Conservation (phyloP, 2,797 vertebrate genomes). For the Sebastiscus albofasciatus region DNA sequence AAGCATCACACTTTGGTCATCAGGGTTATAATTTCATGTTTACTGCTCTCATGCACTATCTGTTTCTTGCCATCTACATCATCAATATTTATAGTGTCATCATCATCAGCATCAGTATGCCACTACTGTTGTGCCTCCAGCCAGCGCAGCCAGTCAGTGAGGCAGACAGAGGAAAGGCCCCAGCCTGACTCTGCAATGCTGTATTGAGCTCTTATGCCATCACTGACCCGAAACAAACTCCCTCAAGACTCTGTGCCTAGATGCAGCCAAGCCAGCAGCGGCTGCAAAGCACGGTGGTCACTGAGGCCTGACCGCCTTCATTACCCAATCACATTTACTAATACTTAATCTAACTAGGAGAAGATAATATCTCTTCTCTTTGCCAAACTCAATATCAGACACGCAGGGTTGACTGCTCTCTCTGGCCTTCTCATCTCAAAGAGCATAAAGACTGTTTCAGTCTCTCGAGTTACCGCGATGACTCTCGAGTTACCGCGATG, state of each 20-base stretch:
- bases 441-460: neutral
- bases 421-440: slow-evolving; percentile 25
- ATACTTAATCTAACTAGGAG: slow-evolving; percentile 65
- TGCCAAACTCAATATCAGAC: slow-evolving; percentile 60
- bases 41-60: slow-evolving; percentile 29
- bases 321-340: slow-evolving; percentile 68
- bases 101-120: slow-evolving; percentile 59
- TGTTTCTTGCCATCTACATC: slow-evolving; percentile 50
- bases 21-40: slow-evolving; percentile 51
- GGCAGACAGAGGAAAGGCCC: slow-evolving; percentile 68
- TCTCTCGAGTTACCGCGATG: neutral
- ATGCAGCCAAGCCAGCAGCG: slow-evolving; percentile 49
- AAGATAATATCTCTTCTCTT: slow-evolving; percentile 57
- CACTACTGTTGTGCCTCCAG: slow-evolving; percentile 46
- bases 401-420: slow-evolving; percentile 22
- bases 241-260: slow-evolving; percentile 62
- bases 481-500: neutral
- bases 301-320: slow-evolving; percentile 70
- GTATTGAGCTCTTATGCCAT: slow-evolving; percentile 65
- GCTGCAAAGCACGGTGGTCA: slow-evolving; percentile 59
- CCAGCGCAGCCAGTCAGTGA: slow-evolving; percentile 48
- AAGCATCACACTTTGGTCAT: slow-evolving; percentile 59
- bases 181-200: slow-evolving; percentile 68
- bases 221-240: slow-evolving; percentile 78
- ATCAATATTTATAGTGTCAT: slow-evolving; percentile 67